Percentiles rank a stretch among this genome's conserved stretches.
These are phyloP conservation scores for Synanthedon andrenaeformis DNA, from an alignment of 2,888 invertebrate species.

Conservation along the genomic window DNA sequence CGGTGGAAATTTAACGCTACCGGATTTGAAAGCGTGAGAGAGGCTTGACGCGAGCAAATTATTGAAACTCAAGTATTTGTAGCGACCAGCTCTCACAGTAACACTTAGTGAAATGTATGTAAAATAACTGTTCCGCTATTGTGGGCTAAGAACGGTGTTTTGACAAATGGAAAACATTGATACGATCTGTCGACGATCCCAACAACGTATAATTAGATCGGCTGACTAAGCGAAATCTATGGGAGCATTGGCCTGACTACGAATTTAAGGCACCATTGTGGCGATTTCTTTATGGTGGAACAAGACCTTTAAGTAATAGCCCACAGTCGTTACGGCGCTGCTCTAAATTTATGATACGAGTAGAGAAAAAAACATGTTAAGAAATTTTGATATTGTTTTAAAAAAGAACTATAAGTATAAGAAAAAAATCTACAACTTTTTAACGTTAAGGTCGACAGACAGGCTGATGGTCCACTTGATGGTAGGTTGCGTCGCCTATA, in stretches of 20 bases:
- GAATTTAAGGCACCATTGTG: constrained; percentile 38
- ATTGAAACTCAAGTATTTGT: background rate
- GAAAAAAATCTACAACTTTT: too few species aligned
- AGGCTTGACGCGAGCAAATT: background rate
- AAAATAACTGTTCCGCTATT: background rate
- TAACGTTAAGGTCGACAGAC: too few species aligned
- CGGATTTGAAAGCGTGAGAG: background rate
- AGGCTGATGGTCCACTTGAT: too few species aligned
- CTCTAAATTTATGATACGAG: constrained; percentile 7
- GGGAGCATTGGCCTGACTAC: constrained; percentile 27
- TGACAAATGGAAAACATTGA: constrained; percentile 32
- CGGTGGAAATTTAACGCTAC: background rate
- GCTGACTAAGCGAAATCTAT: constrained; percentile 49
- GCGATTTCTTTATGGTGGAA: constrained; percentile 33
- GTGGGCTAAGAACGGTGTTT: constrained; percentile 16
- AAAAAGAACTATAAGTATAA: too few species aligned
- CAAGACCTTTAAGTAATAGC: constrained; percentile 27
- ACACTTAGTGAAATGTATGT: background rate
- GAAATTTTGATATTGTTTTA: too few species aligned
- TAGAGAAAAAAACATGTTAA: too few species aligned
- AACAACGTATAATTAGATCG: constrained; percentile 36
- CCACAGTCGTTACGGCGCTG: constrained; percentile 27
- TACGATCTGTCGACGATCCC: constrained; percentile 27
- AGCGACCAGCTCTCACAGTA: background rate
- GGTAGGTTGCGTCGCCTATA: too few species aligned